Percentiles rank a stretch among this genome's conserved stretches.
Evolutionary conservation across 2,888 invertebrate genomes (phyloP).

Genomic region (Syrphus vitripennis): DNA sequence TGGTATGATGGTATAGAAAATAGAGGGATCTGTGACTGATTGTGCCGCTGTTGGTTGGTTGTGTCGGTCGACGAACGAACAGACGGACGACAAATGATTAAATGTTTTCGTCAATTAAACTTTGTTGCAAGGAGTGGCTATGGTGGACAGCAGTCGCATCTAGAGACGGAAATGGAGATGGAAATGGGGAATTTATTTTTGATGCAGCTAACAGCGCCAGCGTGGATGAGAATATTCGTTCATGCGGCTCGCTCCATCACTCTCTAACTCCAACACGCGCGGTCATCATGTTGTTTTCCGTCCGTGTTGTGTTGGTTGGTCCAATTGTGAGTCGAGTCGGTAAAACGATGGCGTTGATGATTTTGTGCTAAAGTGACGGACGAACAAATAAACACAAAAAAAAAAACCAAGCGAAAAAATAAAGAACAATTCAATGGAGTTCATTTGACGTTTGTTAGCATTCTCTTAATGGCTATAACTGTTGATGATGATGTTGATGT

Average conservation of each 20-base stretch:
- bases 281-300: not conserved
- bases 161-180: slow-evolving; percentile 37
- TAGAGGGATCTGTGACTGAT: slow-evolving; percentile 54
- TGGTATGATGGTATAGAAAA: slow-evolving; percentile 13
- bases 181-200: slow-evolving; percentile 40
- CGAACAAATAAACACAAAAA: not conserved
- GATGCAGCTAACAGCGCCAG: too few species aligned
- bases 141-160: not conserved
- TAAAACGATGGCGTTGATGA: slow-evolving; percentile 59
- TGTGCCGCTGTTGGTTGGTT: not conserved
- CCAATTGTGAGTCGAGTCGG: slow-evolving; percentile 55
- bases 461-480: slow-evolving; percentile 62
- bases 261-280: slow-evolving; percentile 17
- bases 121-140: slow-evolving; percentile 30
- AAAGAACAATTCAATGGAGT: slow-evolving; percentile 56
- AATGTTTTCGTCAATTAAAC: slow-evolving; percentile 69
- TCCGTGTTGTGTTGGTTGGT: slow-evolving; percentile 18
- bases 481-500: slow-evolving; percentile 54
- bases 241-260: not conserved
- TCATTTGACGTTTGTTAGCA: slow-evolving; percentile 64
- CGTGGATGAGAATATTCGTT: not conserved
- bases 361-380: slow-evolving; percentile 53
- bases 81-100: slow-evolving; percentile 55
- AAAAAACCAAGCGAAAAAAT: not conserved
- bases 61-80: not conserved